Evolutionary conservation across 2,888 invertebrate species (phyloP), one percentile per base, ranked within the genome.

Genomic region (Abrostola tripartita): DNA sequence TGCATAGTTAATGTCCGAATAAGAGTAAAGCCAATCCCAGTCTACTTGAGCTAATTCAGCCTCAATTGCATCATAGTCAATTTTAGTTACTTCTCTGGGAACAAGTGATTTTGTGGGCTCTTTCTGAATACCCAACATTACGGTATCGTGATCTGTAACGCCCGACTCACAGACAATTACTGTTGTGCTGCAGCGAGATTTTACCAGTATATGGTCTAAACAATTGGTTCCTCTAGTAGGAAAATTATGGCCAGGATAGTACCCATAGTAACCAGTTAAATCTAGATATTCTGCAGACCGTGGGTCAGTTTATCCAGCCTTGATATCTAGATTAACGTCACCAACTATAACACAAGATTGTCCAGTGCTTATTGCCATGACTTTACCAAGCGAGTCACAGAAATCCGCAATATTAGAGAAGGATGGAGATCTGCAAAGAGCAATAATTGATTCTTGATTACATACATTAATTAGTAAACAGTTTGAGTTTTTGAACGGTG

Each of bases 181-280:
- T 8, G 42, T 56, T 6, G 50, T 37, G 8, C 51, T 5, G 9
- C 11, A 14, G 37, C 12, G 36, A 36, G 62, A 52, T 7, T 52
- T 62, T 5, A 62, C 24, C 36, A 62, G n/a, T 10, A 56, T 38
- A 10, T 62, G 62, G 11, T 62, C 62, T 1, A 62, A 14, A 38
- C 62, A 56, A 37, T 56, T 62, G 7, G 9, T 10, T 2, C 42
- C 55, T 5, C 56, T 37, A 9, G 62, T 62, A 38, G 62, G 62
- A 4, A 62, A 38, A 6, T 37, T 42, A 36, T 62, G 62, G 5
- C 51, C 56, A 5, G 62, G 56, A 12, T 52, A 37, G n/a, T 44
- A 56, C 0, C 62, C 62, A 56, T 47, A 41, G 8, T 52, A 37
- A 5, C 37, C 36, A 10, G 51, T 56, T 41, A 52, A 0, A 7